Base-by-base conservation (phyloP, 2,113 vertebrate species). In the Geococcyx californianus region DNA sequence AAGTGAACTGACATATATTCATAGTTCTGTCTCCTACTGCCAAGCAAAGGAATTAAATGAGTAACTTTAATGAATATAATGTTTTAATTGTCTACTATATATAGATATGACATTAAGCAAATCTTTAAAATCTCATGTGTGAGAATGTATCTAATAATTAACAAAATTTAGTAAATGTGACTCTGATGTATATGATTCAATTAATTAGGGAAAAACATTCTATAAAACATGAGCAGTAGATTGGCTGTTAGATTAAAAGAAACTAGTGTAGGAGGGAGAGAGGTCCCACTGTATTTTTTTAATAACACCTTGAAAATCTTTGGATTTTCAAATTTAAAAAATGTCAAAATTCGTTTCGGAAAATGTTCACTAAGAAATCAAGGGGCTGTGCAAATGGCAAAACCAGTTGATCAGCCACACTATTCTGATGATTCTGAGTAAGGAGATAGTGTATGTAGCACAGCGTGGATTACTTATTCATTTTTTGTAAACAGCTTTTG, bases 91-190 rank as follows among this genome's bases (percentile, higher is more conserved):
- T 94, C 45, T 90, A 28, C 62, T 31, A 8, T 69, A 29, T 88
- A 87, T 89, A 93, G 94, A 87, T 75, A 31, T 82, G 56, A 69
- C 85, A 93, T 79, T 95, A 78, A 97, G 87, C 63, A 94, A 81
- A 83, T 94, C 78, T 94, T 75, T 88, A 87, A 73, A 77, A 85
- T 85, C 93, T 89, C 84, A 67, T 29, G 23, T 90, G 92, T 79
- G 56, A 92, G 84, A 87, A 95, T 28, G 45, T 93, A 90, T 68
- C 72, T 92, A 93, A 84, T 77, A 95, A 93, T 89, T 95, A 91
- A 85, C 52, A 93, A 94, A 93, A 88, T 38, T 78, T 96, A 84
- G 90, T 95, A 94, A 93, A 91, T 94, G 54, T 95, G 92, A 94
- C 58, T 83, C 20, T 87, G 62, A 93, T 90, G 64, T 91, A 91